Evolutionary conservation across 2,113 vertebrate species (phyloP).

Genomic region (Tylochromis polylepis): DNA sequence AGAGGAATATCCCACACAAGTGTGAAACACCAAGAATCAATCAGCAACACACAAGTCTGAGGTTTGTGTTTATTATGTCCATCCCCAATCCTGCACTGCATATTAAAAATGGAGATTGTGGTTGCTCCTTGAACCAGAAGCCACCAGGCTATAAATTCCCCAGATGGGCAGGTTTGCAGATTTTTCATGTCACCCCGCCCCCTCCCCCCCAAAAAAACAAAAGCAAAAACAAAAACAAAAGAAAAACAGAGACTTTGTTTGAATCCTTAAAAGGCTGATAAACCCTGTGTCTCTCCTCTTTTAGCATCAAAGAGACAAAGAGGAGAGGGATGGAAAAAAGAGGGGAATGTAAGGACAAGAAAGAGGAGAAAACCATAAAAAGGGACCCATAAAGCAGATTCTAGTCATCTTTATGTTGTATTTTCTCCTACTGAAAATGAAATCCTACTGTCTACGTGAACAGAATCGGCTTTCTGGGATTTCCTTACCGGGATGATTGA

Average conservation of each 20-base stretch:
- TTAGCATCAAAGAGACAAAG: conserved; percentile 48
- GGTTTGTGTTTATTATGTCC: not conserved
- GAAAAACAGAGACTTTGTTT: conserved; percentile 8
- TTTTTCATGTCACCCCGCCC: conserved; percentile 27
- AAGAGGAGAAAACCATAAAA: not conserved
- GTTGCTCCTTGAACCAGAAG: not conserved
- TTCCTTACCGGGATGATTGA: not conserved
- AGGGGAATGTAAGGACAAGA: not conserved
- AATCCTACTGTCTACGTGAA: not conserved
- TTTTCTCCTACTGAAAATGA: not conserved
- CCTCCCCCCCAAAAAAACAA: not conserved
- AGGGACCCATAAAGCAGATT: not conserved
- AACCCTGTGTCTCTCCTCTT: conserved; percentile 2
- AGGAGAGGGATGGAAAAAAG: not conserved
- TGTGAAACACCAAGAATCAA: not conserved
- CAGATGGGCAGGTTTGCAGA: not conserved
- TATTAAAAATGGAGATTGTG: conserved; percentile 2
- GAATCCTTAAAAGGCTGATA: conserved; percentile 46
- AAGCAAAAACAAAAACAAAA: no score
- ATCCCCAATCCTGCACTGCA: not conserved
- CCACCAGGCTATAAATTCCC: not conserved
- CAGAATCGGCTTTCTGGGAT: not conserved
- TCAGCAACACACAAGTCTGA: not conserved
- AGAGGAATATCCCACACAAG: not conserved
- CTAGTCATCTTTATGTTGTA: not conserved